Evolutionary conservation across 2,888 invertebrate species (phyloP), one percentile per base, ranked within the genome.

Genomic region (Eudasyphora cyanicolor): DNA sequence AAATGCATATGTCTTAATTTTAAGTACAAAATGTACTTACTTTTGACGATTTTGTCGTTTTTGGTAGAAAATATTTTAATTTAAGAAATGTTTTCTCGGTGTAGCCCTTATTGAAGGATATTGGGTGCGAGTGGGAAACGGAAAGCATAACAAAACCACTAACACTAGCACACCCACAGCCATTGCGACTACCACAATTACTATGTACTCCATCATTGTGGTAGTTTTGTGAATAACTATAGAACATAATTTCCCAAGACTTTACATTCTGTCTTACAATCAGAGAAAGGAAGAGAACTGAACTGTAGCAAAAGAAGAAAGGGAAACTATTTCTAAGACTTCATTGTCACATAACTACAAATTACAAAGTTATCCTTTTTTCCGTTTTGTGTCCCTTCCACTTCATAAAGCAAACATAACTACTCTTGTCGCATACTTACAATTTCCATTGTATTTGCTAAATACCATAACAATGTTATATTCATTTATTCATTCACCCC

Each of bases 311-410:
- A 19, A 54, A 54, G 51, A 0, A 19, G 7, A 17, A 2, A 19
- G 24, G 19, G 19, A 54, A 54, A 54, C 51, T 19, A 21, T 7
- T 5, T 17, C 51, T 6, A 19, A 21, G 51, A 54, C n/a, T 79
- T 79, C 76, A 76, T 76, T 79, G 76, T 73, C 82, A 76, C 19
- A 62, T 64, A 75, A 73, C 24, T 12, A 27, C 71, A 82, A 79
- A 67, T 73, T 76, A 82, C 38, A 75, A 60, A 70, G 38, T 74
- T 60, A 60, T 60, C 7, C 35, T 10, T 49, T 78, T 70, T 77
- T 29, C n/a, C n/a, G n/a, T n/a, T n/a, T 21, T 54, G 45, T 14
- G 45, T 45, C 14, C 10, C 35, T 75, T 64, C 62, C 42, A 64
- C n/a, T 73, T 27, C 14, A 71, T 73, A n/a, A 19, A 32, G 0